phyloP scores from a whole-genome alignment of 1,140 invertebrate species.

The Nylanderia fulva region DNA sequence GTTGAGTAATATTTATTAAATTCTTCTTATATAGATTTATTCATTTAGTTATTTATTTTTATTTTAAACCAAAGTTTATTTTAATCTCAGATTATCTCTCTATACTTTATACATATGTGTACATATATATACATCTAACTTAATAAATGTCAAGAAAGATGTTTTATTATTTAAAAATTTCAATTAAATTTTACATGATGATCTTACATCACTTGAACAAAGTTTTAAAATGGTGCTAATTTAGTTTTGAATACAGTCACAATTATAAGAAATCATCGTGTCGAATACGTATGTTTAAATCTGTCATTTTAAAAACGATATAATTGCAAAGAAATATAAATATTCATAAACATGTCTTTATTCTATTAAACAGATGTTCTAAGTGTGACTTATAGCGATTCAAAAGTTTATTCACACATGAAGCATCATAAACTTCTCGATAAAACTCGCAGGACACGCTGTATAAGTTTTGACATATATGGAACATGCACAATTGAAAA shows the following conservation, averaged over 20 bases:
- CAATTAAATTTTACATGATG: not conserved
- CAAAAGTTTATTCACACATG: not conserved
- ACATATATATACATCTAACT: too few species aligned
- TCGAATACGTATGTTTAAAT: not conserved
- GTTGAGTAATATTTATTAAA: not conserved
- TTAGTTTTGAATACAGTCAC: not conserved
- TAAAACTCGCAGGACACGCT: not conserved
- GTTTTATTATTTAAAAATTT: not conserved
- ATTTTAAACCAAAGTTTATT: too few species aligned
- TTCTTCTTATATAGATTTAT: constrained; percentile 15
- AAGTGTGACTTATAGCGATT: not conserved
- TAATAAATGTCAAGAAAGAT: not conserved
- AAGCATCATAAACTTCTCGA: not conserved
- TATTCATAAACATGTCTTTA: not conserved
- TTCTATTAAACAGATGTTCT: not conserved
- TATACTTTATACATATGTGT: too few species aligned
- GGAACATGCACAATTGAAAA: not conserved
- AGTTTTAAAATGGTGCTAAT: not conserved
- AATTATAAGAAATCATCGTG: not conserved
- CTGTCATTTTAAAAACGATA: not conserved
- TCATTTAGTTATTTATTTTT: not conserved
- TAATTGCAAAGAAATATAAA: not conserved
- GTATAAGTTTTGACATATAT: not conserved
- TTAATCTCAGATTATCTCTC: too few species aligned
- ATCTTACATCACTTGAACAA: not conserved